Percentiles rank a stretch among this genome's conserved stretches.
Conservation (phyloP, 2,888 invertebrate genomes). For the Physocephala rufipes region DNA sequence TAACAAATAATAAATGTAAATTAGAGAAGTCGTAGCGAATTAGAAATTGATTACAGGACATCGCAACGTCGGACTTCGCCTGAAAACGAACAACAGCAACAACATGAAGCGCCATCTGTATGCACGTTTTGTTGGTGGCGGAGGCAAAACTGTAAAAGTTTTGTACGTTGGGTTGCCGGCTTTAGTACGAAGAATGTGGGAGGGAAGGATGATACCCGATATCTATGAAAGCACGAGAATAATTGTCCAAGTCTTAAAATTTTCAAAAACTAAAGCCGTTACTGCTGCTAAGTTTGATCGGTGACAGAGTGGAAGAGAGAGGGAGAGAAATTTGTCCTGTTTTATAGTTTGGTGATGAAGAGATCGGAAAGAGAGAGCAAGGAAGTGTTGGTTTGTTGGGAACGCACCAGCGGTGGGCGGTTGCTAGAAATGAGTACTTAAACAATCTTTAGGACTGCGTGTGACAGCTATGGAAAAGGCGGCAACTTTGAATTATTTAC, state of each 20-base stretch:
- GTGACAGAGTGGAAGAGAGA: constrained; percentile 11
- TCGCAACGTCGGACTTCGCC: constrained; percentile 20
- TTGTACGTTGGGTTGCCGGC: neutral
- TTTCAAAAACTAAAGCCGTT: neutral
- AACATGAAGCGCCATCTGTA: too few relatives aligned
- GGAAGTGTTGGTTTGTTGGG: neutral
- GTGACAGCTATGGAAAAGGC: constrained; percentile 62
- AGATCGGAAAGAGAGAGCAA: neutral
- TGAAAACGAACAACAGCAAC: constrained; percentile 8
- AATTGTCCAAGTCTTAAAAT: constrained; percentile 7
- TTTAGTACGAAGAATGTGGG: neutral
- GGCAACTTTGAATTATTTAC: constrained; percentile 62
- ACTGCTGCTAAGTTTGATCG: neutral
- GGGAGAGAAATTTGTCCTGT: neutral
- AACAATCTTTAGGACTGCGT: constrained; percentile 44
- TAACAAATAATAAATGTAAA: constrained; percentile 58
- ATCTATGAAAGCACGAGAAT: neutral
- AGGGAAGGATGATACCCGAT: neutral
- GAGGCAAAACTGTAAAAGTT: constrained; percentile 14
- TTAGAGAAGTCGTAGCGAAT: constrained; percentile 49
- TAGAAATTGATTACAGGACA: constrained; percentile 59
- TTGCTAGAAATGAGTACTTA: constrained; percentile 35
- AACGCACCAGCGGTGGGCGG: too few relatives aligned
- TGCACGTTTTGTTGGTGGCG: too few relatives aligned
- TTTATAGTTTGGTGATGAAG: too few relatives aligned